Evolutionary conservation across 2,888 invertebrate genomes (phyloP).

Genomic region (Perizoma affinitatum): DNA sequence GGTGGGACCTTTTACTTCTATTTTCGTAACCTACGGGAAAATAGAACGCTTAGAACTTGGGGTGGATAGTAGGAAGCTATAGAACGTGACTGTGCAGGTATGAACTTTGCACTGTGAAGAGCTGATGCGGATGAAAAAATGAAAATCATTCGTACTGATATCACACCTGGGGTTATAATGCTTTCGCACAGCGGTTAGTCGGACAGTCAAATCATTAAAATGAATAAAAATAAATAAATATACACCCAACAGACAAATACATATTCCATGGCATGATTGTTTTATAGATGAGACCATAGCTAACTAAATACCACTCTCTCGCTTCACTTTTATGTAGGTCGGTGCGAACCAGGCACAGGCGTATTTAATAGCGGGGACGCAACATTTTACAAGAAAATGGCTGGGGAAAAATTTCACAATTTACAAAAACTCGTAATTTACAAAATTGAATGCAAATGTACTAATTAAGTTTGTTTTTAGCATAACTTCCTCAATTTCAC

Average conservation of each 20-base stretch:
- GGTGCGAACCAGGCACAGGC: slow-evolving; percentile 7
- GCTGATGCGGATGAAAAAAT: too few relatives aligned
- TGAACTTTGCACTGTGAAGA: too few relatives aligned
- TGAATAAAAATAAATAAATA: too few relatives aligned
- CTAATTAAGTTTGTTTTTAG: slow-evolving; percentile 21
- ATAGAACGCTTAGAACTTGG: slow-evolving; percentile 4
- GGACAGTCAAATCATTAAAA: too few relatives aligned
- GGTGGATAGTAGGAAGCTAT: slow-evolving; percentile 1
- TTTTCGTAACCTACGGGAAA: slow-evolving; percentile 10
- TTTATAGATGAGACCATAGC: background rate
- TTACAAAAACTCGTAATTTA: slow-evolving; percentile 16
- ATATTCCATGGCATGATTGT: too few relatives aligned
- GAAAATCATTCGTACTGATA: too few relatives aligned
- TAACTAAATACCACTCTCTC: background rate
- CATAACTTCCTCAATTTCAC: background rate
- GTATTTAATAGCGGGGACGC: slow-evolving; percentile 11
- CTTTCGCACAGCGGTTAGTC: too few relatives aligned
- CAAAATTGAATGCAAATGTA: slow-evolving; percentile 19
- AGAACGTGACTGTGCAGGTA: background rate
- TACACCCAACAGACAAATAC: too few relatives aligned
- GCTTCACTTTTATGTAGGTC: slow-evolving; percentile 22
- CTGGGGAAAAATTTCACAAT: slow-evolving; percentile 7
- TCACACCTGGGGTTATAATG: too few relatives aligned
- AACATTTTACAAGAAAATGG: slow-evolving; percentile 13
- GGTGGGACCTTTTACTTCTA: slow-evolving; percentile 8